phyloP scores from a whole-genome alignment of 2,113 vertebrate species.

The Lota lota region DNA sequence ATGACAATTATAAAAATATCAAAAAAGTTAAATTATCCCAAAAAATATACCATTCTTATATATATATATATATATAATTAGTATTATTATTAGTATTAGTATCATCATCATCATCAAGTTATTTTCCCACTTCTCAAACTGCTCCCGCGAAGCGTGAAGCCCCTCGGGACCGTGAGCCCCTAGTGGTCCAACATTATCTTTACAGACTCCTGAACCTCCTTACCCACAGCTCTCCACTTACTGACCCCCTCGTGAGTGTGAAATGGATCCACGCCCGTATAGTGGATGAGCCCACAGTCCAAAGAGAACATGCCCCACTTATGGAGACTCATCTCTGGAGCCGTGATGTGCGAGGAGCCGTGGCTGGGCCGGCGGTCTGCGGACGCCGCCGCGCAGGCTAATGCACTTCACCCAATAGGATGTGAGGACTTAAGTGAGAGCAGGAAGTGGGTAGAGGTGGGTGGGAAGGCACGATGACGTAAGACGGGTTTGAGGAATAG shows the following conservation, averaged over 20 bases:
- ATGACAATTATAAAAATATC: too few species aligned
- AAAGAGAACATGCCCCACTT: constrained; percentile 53
- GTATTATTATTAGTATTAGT: too few species aligned
- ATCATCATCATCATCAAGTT: too few species aligned
- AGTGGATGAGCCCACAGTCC: background rate
- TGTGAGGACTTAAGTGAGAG: constrained; percentile 17
- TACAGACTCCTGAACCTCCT: constrained; percentile 42
- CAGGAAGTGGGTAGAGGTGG: constrained; percentile 43
- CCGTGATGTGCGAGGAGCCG: constrained; percentile 42
- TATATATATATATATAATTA: too few species aligned
- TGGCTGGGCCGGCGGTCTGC: constrained; percentile 30
- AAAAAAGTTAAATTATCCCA: too few species aligned
- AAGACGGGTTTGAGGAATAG: constrained; percentile 20
- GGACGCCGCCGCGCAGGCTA: constrained; percentile 22
- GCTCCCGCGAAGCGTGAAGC: background rate
- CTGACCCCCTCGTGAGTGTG: constrained; percentile 50
- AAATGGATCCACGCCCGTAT: constrained; percentile 51
- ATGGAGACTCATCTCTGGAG: constrained; percentile 48
- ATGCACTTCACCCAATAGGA: constrained; percentile 45
- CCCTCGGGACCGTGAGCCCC: background rate
- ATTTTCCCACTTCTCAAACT: background rate
- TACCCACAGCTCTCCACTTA: constrained; percentile 31
- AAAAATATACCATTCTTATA: too few species aligned
- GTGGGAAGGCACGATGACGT: constrained; percentile 30
- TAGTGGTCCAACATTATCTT: constrained; percentile 35